Percentiles rank a stretch among this genome's conserved stretches.
Evolutionary conservation across 1,140 invertebrate species (phyloP).

Genomic region (Drosophila lacteicornis): DNA sequence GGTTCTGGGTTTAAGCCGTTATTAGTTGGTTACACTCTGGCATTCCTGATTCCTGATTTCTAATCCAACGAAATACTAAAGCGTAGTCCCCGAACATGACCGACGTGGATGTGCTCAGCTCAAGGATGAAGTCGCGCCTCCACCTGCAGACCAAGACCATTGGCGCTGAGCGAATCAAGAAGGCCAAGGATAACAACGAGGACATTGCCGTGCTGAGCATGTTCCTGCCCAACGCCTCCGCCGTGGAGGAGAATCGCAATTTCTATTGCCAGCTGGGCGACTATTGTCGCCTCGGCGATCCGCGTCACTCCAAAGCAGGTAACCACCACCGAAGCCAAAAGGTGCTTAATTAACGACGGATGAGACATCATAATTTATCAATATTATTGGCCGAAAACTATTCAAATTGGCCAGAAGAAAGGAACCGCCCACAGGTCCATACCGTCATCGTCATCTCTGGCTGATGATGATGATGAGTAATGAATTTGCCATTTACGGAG

Average conservation of each 20-base stretch:
- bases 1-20: background rate
- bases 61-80: slow-evolving; percentile 12
- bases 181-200: slow-evolving; percentile 92
- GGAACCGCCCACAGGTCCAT: slow-evolving; percentile 56
- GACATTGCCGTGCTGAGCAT: slow-evolving; percentile 94
- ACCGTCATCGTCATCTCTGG: slow-evolving; percentile 5
- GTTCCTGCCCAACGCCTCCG: slow-evolving; percentile 89
- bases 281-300: slow-evolving; percentile 91
- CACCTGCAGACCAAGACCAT: slow-evolving; percentile 91
- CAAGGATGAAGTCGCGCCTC: slow-evolving; percentile 90
- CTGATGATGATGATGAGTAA: slow-evolving; percentile 52
- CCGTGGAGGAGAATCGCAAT: slow-evolving; percentile 89
- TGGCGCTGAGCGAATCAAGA: slow-evolving; percentile 90
- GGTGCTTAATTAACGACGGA: slow-evolving; percentile 55
- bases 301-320: slow-evolving; percentile 91
- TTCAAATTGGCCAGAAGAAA: slow-evolving; percentile 55
- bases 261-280: slow-evolving; percentile 91
- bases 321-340: slow-evolving; percentile 50
- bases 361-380: slow-evolving; percentile 81
- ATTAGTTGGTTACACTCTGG: slow-evolving; percentile 37
- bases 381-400: slow-evolving; percentile 67
- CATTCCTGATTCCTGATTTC: background rate
- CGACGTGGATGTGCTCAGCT: slow-evolving; percentile 91
- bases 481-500: slow-evolving; percentile 31
- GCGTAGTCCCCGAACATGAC: slow-evolving; percentile 84